phyloP scores from a whole-genome alignment of 1,140 invertebrate genomes.

The Conus ventricosus region DNA sequence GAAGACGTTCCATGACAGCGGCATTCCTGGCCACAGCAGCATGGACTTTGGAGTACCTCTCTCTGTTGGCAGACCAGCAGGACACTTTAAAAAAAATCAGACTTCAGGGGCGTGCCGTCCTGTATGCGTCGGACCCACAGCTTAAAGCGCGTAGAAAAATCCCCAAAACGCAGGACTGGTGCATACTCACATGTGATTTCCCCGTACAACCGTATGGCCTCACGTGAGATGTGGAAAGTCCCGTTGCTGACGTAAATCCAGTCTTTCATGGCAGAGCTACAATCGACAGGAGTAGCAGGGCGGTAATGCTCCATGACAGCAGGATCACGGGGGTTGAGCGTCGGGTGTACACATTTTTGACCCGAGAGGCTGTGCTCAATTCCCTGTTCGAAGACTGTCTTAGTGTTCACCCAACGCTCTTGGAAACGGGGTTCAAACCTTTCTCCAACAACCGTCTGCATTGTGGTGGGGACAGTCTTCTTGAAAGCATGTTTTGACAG shows the following conservation, averaged over 20 bases:
- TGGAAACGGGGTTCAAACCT: too few species aligned
- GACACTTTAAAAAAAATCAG: background rate
- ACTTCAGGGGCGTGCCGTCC: background rate
- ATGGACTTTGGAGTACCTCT: background rate
- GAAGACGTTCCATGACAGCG: background rate
- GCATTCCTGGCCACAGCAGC: background rate
- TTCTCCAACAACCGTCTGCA: too few species aligned
- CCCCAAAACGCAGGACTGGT: background rate
- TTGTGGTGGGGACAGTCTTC: too few species aligned
- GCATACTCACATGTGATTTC: background rate
- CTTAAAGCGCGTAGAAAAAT: background rate
- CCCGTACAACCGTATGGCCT: background rate
- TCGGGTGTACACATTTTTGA: too few species aligned
- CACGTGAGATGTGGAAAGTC: slow-evolving; percentile 70
- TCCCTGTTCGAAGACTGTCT: too few species aligned
- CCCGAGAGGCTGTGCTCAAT: too few species aligned
- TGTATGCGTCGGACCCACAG: background rate
- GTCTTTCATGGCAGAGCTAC: background rate
- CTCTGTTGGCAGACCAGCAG: background rate
- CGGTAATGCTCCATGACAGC: too few species aligned
- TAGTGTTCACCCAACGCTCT: too few species aligned
- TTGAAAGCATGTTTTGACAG: too few species aligned
- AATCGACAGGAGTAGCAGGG: slow-evolving; percentile 70
- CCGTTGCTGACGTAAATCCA: background rate
- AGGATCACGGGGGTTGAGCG: too few species aligned